Conservation (phyloP, 2,113 vertebrate genomes). For the Psilopsiagon aymara region DNA sequence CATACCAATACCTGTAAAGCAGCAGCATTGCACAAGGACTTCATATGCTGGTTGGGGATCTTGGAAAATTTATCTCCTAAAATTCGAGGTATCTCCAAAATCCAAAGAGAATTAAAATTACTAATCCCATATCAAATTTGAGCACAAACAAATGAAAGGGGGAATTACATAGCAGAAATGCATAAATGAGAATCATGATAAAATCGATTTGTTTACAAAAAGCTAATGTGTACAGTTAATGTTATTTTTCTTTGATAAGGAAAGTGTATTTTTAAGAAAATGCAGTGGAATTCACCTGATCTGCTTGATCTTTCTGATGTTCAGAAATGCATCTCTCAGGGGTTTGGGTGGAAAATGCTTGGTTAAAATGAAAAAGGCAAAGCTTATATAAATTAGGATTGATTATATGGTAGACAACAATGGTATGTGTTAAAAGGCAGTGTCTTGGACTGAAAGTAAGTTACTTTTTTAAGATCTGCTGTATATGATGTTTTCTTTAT, state of each 20-base stretch:
- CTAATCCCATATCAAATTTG: background rate
- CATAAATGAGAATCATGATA: background rate
- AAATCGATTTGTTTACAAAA: background rate
- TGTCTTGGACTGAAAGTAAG: background rate
- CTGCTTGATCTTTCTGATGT: background rate
- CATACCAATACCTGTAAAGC: background rate
- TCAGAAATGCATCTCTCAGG: background rate
- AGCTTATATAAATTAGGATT: background rate
- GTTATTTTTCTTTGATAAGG: background rate
- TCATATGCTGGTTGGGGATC: background rate
- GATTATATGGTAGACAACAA: background rate
- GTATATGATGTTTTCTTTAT: background rate
- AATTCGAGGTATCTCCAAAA: background rate
- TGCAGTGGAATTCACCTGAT: background rate
- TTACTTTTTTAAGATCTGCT: background rate
- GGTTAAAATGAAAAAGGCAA: background rate
- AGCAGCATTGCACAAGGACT: background rate
- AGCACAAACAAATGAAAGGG: background rate
- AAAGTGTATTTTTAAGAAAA: background rate
- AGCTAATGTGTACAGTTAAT: fast-evolving
- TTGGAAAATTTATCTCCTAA: background rate
- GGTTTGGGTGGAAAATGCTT: background rate
- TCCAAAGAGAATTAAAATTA: background rate
- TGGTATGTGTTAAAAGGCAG: background rate
- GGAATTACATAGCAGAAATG: background rate